phyloP scores from a whole-genome alignment of 2,113 vertebrate species.

The Petrocephalus microphthalmus region DNA sequence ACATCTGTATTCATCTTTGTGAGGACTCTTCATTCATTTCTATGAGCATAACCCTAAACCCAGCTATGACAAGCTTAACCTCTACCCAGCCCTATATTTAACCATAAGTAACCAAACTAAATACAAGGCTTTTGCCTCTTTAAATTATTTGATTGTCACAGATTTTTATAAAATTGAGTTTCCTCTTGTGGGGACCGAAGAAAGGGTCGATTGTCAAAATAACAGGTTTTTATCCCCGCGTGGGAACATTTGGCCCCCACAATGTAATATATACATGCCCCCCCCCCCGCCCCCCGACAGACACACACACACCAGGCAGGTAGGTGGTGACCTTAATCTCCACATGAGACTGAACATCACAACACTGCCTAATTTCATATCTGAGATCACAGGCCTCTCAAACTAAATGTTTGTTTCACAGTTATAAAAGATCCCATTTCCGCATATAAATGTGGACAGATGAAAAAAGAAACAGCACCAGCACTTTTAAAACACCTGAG shows the following conservation, averaged over 20 bases:
- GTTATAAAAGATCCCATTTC: background rate
- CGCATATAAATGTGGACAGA: background rate
- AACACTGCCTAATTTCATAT: background rate
- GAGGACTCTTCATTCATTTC: too few relatives aligned
- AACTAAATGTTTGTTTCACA: background rate
- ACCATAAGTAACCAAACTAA: too few relatives aligned
- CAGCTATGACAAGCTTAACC: too few relatives aligned
- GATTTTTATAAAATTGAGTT: too few relatives aligned
- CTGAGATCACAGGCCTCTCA: background rate
- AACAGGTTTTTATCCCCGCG: background rate
- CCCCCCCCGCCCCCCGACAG: background rate
- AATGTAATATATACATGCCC: background rate
- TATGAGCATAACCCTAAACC: too few relatives aligned
- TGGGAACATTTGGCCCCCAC: background rate
- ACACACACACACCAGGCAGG: background rate
- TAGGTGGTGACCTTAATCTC: background rate
- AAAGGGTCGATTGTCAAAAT: background rate
- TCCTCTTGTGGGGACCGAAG: too few relatives aligned
- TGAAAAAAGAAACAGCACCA: background rate
- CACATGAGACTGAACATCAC: background rate
- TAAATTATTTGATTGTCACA: too few relatives aligned
- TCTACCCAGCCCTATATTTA: too few relatives aligned
- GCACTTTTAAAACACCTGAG: background rate
- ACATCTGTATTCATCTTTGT: background rate
- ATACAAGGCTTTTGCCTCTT: too few relatives aligned